These are phyloP conservation scores for Hydrolagus affinis DNA, from an alignment of 2,113 vertebrate species.

Conservation along the genomic window DNA sequence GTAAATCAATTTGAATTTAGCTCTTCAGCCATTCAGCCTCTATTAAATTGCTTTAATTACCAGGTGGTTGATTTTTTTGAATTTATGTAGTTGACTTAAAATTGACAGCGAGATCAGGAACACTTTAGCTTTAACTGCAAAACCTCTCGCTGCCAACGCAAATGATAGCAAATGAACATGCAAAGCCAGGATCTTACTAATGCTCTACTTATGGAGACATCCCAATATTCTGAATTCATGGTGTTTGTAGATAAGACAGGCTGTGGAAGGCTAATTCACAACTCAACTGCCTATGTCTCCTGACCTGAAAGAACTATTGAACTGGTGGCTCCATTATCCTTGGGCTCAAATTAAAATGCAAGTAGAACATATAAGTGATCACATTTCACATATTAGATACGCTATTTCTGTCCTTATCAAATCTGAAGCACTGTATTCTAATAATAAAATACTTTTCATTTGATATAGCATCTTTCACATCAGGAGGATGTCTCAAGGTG, in stretches of 20 bases:
- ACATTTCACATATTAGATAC: background rate
- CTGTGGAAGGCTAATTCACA: background rate
- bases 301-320: background rate
- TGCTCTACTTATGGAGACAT: background rate
- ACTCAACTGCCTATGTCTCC: background rate
- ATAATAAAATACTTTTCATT: no score
- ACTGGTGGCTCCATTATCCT: background rate
- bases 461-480: no score
- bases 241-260: conserved; percentile 5
- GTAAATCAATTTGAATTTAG: background rate
- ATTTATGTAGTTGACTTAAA: background rate
- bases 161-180: background rate
- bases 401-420: background rate
- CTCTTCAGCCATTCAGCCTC: background rate
- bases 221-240: background rate
- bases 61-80: background rate
- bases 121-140: background rate
- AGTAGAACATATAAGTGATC: background rate
- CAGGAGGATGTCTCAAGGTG: no score
- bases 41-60: background rate
- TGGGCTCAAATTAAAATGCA: background rate
- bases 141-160: background rate
- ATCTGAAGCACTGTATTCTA: no score
- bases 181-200: conserved; percentile 10
- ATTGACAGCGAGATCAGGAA: background rate